Base-by-base conservation (phyloP, 2,113 vertebrate genomes). In the Felis catus region DNA sequence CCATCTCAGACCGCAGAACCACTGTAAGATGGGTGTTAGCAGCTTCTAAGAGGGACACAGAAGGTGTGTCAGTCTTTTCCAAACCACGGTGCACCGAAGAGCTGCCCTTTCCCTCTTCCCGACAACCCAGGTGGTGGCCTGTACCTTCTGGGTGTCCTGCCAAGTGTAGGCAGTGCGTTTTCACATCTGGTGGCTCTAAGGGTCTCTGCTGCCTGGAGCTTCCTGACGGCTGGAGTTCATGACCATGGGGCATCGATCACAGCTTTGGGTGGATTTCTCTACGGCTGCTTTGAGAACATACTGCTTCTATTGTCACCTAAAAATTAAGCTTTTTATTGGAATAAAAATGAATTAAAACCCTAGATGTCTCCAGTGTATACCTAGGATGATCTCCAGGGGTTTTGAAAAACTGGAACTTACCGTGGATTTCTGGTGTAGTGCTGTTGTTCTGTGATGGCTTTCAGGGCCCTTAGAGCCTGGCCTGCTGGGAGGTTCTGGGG, bases 301-400 rank as follows among this genome's bases (percentile, higher is more conserved):
- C 25, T 55, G 51, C 11, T 68, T 74, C 31, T 53, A 0, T 55
- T 68, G 63, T 83, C 74, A 90, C 71, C 85, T 87, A 84, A 93
- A 80, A 36, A 41, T 81, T 78, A 41, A 73, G 74, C 92, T 82
- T 93, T 81, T 27, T 88, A n/a, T 33, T 79, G 39, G 45, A 33
- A 45, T 93, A 94, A 74, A 94, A 97, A 58, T 84, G 58, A 93
- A 73, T 68, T 16, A 18, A 86, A 79, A 51, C 45, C 55, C 15
- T 89, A 29, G 31, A 5, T 7, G 7, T 71, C n/a, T 86, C 71
- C 80, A 53, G 25, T 65, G 3, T 63, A 2, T 41, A 41, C 53
- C 66, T 73, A 36, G 53, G 36, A 27, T 58, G 19, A 39, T 23
- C 78, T 65, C 12, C 19, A 53, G 53, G 36, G 63, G 4, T 58